Percentiles rank a stretch among this genome's conserved stretches.
These are phyloP conservation scores for Tenthredo scrophulariae DNA, from an alignment of 2,888 invertebrate genomes.

Conservation along the genomic window DNA sequence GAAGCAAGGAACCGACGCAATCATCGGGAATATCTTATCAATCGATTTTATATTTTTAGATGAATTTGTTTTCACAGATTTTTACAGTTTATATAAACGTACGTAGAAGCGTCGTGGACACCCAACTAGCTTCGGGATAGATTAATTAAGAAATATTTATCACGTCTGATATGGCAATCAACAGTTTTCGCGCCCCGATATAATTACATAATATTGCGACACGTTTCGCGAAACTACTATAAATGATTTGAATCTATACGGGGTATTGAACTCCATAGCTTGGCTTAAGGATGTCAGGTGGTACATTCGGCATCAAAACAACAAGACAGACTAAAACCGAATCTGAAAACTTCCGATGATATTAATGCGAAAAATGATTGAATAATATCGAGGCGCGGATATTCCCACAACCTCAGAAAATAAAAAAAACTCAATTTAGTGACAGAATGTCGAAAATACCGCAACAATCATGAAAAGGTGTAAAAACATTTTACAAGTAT, in stretches of 20 bases:
- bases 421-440: too few species aligned
- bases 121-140: not conserved
- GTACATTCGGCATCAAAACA: too few species aligned
- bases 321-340: too few species aligned
- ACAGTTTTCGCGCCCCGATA: not conserved
- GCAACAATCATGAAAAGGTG: too few species aligned
- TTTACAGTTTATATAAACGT: not conserved
- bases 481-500: too few species aligned
- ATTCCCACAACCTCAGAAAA: too few species aligned
- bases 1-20: not conserved
- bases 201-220: constrained; percentile 35
- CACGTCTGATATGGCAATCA: constrained; percentile 16
- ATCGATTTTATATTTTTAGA: not conserved
- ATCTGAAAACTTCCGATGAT: too few species aligned
- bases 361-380: too few species aligned
- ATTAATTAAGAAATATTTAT: constrained; percentile 22
- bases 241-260: not conserved
- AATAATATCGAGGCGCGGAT: too few species aligned
- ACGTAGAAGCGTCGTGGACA: not conserved
- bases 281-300: too few species aligned
- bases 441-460: too few species aligned
- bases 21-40: not conserved
- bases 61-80: not conserved
- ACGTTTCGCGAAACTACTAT: constrained; percentile 10
- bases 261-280: not conserved